A percentile compares a stretch with the other conserved stretches of the same genome.
These are phyloP conservation scores for Eupithecia centaureata DNA, from an alignment of 2,888 invertebrate genomes.

Conservation along the genomic window DNA sequence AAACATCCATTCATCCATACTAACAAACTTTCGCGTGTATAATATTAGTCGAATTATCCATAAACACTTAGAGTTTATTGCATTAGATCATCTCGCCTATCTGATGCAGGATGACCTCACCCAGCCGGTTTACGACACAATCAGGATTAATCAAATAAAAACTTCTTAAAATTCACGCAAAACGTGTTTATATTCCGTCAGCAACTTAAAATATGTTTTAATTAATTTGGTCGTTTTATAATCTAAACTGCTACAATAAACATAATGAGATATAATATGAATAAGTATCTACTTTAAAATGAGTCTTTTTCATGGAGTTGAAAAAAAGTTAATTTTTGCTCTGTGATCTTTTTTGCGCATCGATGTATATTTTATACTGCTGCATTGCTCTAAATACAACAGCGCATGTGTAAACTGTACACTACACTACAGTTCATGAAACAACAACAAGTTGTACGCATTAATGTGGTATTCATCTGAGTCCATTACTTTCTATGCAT, in stretches of 20 bases:
- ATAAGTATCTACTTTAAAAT: background rate
- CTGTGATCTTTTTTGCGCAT: background rate
- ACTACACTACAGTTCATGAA: background rate
- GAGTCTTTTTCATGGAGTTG: background rate
- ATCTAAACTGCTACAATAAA: conserved; percentile 15
- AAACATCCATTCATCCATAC: too few species aligned
- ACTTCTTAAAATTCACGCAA: conserved; percentile 51
- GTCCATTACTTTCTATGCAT: conserved; percentile 9
- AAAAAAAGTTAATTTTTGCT: too few species aligned
- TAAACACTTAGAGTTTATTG: conserved; percentile 17
- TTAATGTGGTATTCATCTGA: background rate
- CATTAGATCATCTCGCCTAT: conserved; percentile 68
- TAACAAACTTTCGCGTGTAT: too few species aligned
- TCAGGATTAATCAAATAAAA: conserved; percentile 51
- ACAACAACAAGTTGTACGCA: background rate
- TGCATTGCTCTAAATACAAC: background rate
- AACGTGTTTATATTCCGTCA: conserved; percentile 52
- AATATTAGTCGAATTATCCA: too few species aligned
- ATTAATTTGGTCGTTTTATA: conserved; percentile 32
- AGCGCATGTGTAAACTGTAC: background rate
- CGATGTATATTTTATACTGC: background rate
- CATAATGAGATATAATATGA: background rate
- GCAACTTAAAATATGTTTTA: conserved; percentile 41
- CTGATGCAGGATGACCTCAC: conserved; percentile 66
- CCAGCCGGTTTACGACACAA: conserved; percentile 41